Evolutionary conservation across 92 coral and sea anemone species (phyloP), one percentile per base, ranked within the genome.

Genomic region (Porites lobata): DNA sequence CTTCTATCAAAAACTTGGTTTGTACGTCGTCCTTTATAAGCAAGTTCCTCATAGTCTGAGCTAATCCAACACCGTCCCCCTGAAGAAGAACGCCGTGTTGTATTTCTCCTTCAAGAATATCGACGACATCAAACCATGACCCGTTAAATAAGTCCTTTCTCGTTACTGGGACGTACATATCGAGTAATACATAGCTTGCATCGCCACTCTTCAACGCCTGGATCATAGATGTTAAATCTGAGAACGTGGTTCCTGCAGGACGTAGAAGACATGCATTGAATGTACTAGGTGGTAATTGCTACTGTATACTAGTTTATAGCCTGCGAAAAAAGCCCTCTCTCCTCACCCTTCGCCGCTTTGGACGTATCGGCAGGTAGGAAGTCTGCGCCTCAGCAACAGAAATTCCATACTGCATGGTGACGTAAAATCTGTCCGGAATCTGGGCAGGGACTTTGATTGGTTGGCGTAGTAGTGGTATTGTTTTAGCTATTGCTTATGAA

Each of bases 71-170:
- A n/a, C 88, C 90, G 4, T 89, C 77, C 1, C 86, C 95, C 17
- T 72, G 85, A 17, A 92, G 87, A 2, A 92, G 71, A 2, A 92
- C 88, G 9, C 95, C 95, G 26, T 92, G 91, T 0, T 84, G 18
- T 38, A 85, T 90, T 70, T 87, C 62, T 9, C 63, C 76, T 7
- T 78, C 73, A 66, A 92, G 76, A 13, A 89, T n/a, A 17, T 77
- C 83, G n/a, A 51, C 51, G 57, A 85, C 68, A n/a, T 81, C 84
- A 72, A 56, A 89, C 95, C 92, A 89, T 4, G 92, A 80, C n/a
- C 82, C 89, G 56, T 92, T 92, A 50, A 92, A 86, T 14, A 92
- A 71, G 50, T 92, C 91, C 9, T 68, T 78, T 50, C 93, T 78
- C 14, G 64, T 69, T 66, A 84, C 81, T 4, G 84, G 90, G 12